Conservation (phyloP, 2,113 vertebrate species). For the Onychorhynchus coronatus region DNA sequence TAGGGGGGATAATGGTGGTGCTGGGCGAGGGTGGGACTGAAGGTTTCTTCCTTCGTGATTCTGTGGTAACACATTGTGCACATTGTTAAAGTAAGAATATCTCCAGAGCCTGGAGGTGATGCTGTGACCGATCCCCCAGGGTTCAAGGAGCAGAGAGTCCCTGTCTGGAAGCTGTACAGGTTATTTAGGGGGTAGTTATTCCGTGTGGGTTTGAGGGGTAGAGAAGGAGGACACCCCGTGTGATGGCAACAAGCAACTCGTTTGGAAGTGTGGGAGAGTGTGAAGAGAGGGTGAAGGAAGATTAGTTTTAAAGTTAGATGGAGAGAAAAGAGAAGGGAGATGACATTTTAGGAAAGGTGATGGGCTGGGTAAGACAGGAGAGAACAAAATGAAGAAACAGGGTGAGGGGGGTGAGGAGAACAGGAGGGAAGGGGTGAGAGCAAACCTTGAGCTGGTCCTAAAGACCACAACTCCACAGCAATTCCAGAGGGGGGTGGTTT, state of each 20-base stretch:
- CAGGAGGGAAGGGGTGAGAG: background rate
- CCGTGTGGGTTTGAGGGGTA: background rate
- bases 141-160: background rate
- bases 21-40: background rate
- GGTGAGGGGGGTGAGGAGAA: background rate
- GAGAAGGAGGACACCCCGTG: background rate
- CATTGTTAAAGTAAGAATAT: background rate
- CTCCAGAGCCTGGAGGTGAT: background rate
- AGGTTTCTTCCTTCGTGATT: background rate
- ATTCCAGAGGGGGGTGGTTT: background rate
- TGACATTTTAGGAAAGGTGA: background rate
- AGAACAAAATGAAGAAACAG: background rate
- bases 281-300: background rate
- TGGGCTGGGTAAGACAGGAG: background rate
- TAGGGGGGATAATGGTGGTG: background rate
- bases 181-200: background rate
- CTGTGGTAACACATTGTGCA: background rate
- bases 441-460: background rate
- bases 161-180: background rate
- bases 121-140: background rate
- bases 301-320: background rate
- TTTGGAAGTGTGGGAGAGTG: slow-evolving; percentile 15
- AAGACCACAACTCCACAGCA: background rate
- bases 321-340: background rate
- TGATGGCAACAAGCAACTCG: background rate